Base-by-base conservation (phyloP, 2,113 vertebrate genomes). In the Centrocercus urophasianus region DNA sequence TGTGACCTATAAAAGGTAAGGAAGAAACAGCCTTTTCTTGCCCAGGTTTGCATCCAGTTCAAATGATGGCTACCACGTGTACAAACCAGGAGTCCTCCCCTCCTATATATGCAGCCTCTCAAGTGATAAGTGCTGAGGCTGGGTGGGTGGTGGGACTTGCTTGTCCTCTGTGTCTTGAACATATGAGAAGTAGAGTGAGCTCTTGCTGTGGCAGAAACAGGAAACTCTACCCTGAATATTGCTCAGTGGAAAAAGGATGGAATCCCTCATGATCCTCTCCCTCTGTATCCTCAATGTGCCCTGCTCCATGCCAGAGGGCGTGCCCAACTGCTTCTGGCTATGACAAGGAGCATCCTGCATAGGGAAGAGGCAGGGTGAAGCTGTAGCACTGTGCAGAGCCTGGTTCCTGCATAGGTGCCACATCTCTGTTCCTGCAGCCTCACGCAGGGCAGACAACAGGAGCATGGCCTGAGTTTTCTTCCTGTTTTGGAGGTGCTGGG, bases 101-200 rank as follows among this genome's bases (percentile, higher is more conserved):
- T 48, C 7, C 40, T 1, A 30, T n/a, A 0, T 2, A 0, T 5
- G 0, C 5, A 28, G 18, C 60, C 59, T 36, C 6, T 2, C 1
- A 1, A 0, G 1, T 4, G 0, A 8, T 85, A 67, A 84, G 63
- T 75, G 18, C 9, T 67, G 56, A 24, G 0, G 1, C 16, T 1
- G 0, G 5, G 32, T n/a, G 78, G 42, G 15, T 27, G 14, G 24
- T 25, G 34, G 24, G 36, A 4, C 61, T 40, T 63, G 10, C 15
- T 63, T 63, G 61, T 63, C 24, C 16, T 25, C 13, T 38, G 11
- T 63, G 61, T 40, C 36, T 63, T 11, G 24, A 38, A 13, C 10
- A 17, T 6, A 40, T 11, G 15, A 38, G 16, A 63, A 63, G 34
- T 36, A 38, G 36, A 40, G 61, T 11, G 10, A 63, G 36, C 36